These are phyloP conservation scores for Syngnathus rostellatus DNA, from an alignment of 2,797 vertebrate species.

Conservation along the genomic window DNA sequence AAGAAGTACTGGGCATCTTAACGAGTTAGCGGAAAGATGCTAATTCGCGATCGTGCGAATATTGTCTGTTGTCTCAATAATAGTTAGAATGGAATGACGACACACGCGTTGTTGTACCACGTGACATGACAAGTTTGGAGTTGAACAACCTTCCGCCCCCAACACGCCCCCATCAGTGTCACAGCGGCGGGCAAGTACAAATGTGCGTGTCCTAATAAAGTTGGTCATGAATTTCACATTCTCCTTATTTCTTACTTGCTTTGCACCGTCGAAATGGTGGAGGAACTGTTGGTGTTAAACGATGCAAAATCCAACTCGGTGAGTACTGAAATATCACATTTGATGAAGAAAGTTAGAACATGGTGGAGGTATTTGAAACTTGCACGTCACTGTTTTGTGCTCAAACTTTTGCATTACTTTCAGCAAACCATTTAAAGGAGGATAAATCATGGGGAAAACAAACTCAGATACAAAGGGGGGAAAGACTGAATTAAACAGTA, in stretches of 20 bases:
- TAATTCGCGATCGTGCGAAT: too few relatives aligned
- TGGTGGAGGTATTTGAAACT: not conserved
- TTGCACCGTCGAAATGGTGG: slow-evolving; percentile 64
- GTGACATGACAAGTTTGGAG: slow-evolving; percentile 12
- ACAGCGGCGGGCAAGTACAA: slow-evolving; percentile 30
- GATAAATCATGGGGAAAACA: too few relatives aligned
- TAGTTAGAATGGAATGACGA: too few relatives aligned
- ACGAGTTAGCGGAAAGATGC: too few relatives aligned
- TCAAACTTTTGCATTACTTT: too few relatives aligned
- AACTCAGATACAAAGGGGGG: not conserved
- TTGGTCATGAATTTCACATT: slow-evolving; percentile 23
- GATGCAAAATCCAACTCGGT: slow-evolving; percentile 53
- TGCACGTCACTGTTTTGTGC: not conserved
- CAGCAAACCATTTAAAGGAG: too few relatives aligned
- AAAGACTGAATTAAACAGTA: not conserved
- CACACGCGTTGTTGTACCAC: slow-evolving; percentile 13
- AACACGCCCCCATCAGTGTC: slow-evolving; percentile 36
- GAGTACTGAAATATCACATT: slow-evolving; percentile 34
- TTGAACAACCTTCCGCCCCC: slow-evolving; percentile 17
- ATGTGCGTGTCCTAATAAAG: slow-evolving; percentile 15
- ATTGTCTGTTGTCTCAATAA: too few relatives aligned
- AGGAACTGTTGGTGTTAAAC: slow-evolving; percentile 54
- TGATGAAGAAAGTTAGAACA: too few relatives aligned
- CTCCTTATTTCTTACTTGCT: slow-evolving; percentile 12
- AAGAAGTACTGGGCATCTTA: too few relatives aligned